Percentiles rank a stretch among this genome's conserved stretches.
phyloP scores from a whole-genome alignment of 2,888 invertebrate species.

The Xanthia togata region DNA sequence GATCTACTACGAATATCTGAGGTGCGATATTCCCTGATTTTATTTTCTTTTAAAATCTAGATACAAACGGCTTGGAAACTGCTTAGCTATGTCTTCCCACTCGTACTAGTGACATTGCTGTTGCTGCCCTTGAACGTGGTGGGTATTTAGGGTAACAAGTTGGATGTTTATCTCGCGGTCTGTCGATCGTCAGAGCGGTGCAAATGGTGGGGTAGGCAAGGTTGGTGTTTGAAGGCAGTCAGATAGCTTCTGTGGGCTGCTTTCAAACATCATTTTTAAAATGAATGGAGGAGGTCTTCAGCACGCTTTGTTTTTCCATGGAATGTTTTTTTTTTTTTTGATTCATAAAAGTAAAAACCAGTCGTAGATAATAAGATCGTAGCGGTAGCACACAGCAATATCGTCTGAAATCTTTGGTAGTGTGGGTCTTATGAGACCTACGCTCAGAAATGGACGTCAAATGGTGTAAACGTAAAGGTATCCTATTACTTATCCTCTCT shows the following conservation, averaged over 20 bases:
- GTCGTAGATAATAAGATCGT: not conserved
- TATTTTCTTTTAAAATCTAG: too few relatives aligned
- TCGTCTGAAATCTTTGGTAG: not conserved
- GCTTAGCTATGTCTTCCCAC: not conserved
- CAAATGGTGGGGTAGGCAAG: not conserved
- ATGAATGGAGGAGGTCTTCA: not conserved
- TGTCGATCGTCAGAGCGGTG: not conserved
- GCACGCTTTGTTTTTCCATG: not conserved
- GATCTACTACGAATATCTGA: too few relatives aligned
- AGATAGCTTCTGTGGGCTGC: not conserved
- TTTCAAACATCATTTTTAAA: not conserved
- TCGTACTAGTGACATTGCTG: conserved; percentile 41
- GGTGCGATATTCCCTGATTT: too few relatives aligned
- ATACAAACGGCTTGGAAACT: not conserved
- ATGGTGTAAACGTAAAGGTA: conserved; percentile 21
- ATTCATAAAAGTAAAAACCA: not conserved
- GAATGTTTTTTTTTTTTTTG: not conserved
- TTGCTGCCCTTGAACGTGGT: conserved; percentile 48
- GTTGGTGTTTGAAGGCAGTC: not conserved
- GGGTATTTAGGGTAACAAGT: conserved; percentile 46
- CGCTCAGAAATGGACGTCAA: conserved; percentile 32
- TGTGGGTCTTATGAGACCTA: conserved; percentile 32
- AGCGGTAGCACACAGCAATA: not conserved
- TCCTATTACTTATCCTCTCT: conserved; percentile 42
- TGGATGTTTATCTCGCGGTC: conserved; percentile 18